phyloP scores from a whole-genome alignment of 2,113 vertebrate genomes.

The Sinocyclocheilus anshuiensis region DNA sequence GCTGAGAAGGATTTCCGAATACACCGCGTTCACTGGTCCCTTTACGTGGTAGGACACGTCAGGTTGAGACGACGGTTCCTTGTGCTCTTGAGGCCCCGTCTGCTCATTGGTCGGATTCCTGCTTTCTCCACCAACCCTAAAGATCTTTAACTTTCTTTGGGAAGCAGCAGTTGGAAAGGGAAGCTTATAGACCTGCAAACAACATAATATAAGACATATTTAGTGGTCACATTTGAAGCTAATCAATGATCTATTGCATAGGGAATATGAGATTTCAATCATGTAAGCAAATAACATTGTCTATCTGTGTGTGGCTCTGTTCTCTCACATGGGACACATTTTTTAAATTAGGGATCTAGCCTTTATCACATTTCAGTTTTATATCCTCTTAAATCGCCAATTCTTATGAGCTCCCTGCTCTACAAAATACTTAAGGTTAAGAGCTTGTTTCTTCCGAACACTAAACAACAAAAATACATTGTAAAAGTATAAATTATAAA shows the following conservation, averaged over 20 bases:
- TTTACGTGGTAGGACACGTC: constrained; percentile 84
- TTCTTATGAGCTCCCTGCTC: constrained; percentile 22
- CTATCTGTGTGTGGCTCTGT: too few species aligned
- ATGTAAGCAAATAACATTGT: neutral
- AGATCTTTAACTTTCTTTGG: constrained; percentile 72
- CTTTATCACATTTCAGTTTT: neutral
- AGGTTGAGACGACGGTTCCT: constrained; percentile 46
- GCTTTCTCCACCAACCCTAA: constrained; percentile 70
- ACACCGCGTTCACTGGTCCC: constrained; percentile 92
- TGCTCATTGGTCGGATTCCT: constrained; percentile 65
- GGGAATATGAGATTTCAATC: too few species aligned
- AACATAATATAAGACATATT: neutral
- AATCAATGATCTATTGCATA: neutral
- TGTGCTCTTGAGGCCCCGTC: constrained; percentile 44
- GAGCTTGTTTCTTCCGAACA: neutral
- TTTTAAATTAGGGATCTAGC: neutral
- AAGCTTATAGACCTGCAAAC: constrained; percentile 85
- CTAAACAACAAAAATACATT: neutral
- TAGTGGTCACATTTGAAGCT: neutral
- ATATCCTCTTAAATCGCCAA: neutral
- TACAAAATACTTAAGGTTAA: neutral
- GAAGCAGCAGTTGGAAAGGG: constrained; percentile 68
- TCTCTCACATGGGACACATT: too few species aligned
- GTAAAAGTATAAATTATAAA: neutral
- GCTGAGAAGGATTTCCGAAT: constrained; percentile 94